Percentiles rank a stretch among this genome's conserved stretches.
Evolutionary conservation across 2,888 invertebrate species (phyloP).

Genomic region (Teinopalpus imperialis): DNA sequence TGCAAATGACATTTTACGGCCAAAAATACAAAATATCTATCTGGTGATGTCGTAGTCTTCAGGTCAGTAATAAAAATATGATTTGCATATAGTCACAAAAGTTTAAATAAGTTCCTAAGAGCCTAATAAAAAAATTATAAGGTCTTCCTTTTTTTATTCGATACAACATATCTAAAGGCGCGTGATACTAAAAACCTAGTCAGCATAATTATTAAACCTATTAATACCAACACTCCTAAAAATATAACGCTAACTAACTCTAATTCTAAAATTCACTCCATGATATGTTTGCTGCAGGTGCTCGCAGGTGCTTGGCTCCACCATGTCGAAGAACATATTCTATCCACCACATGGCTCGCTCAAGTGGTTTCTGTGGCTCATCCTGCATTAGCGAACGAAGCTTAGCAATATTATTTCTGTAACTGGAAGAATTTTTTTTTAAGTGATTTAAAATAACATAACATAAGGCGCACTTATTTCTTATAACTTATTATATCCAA

Average conservation of each 20-base stretch:
- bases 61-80: no score
- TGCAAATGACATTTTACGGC: no score
- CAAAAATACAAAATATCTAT: no score
- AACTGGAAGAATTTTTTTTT: slow-evolving; percentile 29
- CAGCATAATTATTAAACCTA: background rate
- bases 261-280: slow-evolving; percentile 42
- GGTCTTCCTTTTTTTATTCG: no score
- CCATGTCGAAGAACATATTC: slow-evolving; percentile 68
- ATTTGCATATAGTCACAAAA: no score
- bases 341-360: slow-evolving; percentile 71
- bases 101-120: no score
- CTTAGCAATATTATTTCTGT: slow-evolving; percentile 30
- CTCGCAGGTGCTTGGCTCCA: slow-evolving; percentile 56
- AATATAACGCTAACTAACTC: slow-evolving; percentile 33
- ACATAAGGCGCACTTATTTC: no score
- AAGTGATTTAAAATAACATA: no score
- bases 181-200: background rate
- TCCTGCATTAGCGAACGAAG: slow-evolving; percentile 31
- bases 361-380: slow-evolving; percentile 35
- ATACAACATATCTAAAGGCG: no score
- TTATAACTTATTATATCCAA: no score
- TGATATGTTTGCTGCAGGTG: slow-evolving; percentile 47
- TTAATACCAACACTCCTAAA: background rate
- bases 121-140: no score
- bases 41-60: no score